Evolutionary conservation across 2,113 vertebrate genomes (phyloP).

Genomic region (Cyprinodon tularosa): DNA sequence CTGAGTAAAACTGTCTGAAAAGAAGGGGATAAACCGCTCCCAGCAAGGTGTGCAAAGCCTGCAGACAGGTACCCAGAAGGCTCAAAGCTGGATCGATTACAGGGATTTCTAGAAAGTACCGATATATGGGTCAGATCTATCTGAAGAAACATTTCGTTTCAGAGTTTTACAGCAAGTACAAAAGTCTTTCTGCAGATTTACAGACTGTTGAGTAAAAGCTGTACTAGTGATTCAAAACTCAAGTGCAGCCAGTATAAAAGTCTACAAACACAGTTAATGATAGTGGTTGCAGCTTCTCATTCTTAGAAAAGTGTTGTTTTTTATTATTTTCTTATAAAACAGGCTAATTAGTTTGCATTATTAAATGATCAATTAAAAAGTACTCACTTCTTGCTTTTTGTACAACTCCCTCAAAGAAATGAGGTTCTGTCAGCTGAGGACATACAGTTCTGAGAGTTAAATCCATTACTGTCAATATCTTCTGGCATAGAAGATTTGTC

Average conservation of each 20-base stretch:
- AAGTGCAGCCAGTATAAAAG: background rate
- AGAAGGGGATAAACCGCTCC: background rate
- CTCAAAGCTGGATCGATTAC: background rate
- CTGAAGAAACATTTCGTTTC: background rate
- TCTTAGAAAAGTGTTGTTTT: background rate
- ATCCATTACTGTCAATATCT: conserved; percentile 40
- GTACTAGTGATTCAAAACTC: too few relatives aligned
- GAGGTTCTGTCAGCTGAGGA: conserved; percentile 18
- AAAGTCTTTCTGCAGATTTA: background rate
- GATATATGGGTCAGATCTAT: background rate
- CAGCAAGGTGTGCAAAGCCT: background rate
- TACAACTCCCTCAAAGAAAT: conserved; percentile 8
- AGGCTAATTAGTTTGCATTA: background rate
- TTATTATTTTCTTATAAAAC: background rate
- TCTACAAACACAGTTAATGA: background rate
- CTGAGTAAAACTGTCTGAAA: background rate
- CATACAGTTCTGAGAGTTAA: conserved; percentile 24
- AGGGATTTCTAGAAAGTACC: background rate
- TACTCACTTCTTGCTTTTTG: conserved; percentile 9
- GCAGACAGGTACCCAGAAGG: background rate
- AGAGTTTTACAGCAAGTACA: background rate
- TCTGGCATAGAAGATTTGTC: conserved; percentile 38
- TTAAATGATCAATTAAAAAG: background rate
- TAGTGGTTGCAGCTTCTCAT: too few relatives aligned
- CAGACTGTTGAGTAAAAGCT: background rate